A percentile compares a stretch with the other conserved stretches of the same genome.
Conservation (phyloP, 1,140 invertebrate genomes). For the Macrobrachium rosenbergii region DNA sequence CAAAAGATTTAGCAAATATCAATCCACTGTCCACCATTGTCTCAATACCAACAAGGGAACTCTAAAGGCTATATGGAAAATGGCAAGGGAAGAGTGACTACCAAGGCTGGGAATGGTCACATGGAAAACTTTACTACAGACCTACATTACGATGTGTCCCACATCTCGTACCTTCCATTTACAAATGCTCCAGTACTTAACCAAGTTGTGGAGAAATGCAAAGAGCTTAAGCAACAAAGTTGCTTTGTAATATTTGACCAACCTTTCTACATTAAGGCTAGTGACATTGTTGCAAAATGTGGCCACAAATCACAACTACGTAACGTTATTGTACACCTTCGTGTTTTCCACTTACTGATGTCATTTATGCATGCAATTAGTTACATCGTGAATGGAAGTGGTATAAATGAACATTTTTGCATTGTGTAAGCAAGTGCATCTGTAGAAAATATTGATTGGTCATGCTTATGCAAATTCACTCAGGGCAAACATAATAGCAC, state of each 20-base stretch:
- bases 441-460: background rate
- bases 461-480: slow-evolving; percentile 24
- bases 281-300: no score
- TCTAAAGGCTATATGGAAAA: slow-evolving; percentile 6
- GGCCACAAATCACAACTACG: no score
- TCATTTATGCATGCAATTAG: no score
- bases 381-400: no score
- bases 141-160: slow-evolving; percentile 13
- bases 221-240: no score
- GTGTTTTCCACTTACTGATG: no score
- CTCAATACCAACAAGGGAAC: background rate
- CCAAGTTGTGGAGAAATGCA: no score
- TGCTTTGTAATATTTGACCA: no score
- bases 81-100: slow-evolving; percentile 24
- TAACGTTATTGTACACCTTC: no score
- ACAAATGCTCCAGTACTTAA: background rate
- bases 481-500: slow-evolving; percentile 10
- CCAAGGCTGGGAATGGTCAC: slow-evolving; percentile 11
- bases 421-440: background rate
- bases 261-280: no score
- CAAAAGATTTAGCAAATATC: no score
- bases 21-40: slow-evolving; percentile 12
- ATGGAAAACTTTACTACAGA: slow-evolving; percentile 15
- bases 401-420: no score
- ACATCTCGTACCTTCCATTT: background rate